phyloP scores from a whole-genome alignment of 2,888 invertebrate species.

The Hyposoter dolosus region DNA sequence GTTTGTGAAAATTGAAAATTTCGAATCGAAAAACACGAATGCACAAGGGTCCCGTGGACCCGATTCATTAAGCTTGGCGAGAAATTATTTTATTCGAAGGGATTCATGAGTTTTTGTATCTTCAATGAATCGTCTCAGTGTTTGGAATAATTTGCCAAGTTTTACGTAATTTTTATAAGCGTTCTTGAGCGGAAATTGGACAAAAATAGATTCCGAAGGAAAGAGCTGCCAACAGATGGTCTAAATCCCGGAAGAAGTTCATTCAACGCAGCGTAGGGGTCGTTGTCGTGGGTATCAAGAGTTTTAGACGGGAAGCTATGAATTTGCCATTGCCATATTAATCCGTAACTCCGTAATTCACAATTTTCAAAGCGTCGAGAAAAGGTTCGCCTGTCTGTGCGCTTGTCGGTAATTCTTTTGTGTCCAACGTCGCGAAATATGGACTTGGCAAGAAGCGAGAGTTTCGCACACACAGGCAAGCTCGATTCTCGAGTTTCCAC shows the following conservation, averaged over 20 bases:
- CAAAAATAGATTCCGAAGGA: neutral
- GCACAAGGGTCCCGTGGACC: too few relatives aligned
- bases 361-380: neutral
- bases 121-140: neutral
- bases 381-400: neutral
- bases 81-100: neutral
- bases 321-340: slow-evolving; percentile 24
- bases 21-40: neutral
- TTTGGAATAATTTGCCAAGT: neutral
- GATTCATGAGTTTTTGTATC: neutral
- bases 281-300: neutral
- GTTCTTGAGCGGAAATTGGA: neutral
- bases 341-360: slow-evolving; percentile 24
- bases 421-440: slow-evolving; percentile 6
- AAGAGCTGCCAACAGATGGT: slow-evolving; percentile 31
- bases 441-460: slow-evolving; percentile 18
- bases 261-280: neutral
- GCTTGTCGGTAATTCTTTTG: neutral
- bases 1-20: neutral
- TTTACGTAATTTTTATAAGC: neutral
- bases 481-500: slow-evolving; percentile 1
- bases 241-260: neutral
- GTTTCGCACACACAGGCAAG: neutral
- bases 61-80: neutral
- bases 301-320: slow-evolving; percentile 13